Evolutionary conservation across 2,113 vertebrate species (phyloP), one percentile per base, ranked within the genome.

Genomic region (Apodemus speciosus): DNA sequence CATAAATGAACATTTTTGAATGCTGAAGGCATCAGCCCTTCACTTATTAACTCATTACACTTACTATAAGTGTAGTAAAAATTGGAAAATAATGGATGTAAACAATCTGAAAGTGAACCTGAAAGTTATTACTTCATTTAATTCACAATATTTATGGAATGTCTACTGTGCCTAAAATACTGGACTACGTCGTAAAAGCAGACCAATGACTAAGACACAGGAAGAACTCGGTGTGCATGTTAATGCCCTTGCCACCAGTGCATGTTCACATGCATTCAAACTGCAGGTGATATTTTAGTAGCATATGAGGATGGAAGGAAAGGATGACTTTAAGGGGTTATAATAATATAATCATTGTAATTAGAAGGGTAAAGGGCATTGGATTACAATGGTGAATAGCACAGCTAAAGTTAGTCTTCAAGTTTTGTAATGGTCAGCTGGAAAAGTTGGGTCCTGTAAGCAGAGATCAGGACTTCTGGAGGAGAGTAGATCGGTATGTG

Each of bases 81-180:
- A 64, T 3, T 93, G 6, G 90, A 91, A 93, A 93, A 75, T 64
- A 71, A 80, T 60, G 14, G 46, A 60, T 77, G 6, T 13, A 38
- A 85, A 85, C 23, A 38, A 9, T 40, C 16, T 20, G 27, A 60
- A 81, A 73, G n/a, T 62, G 9, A 51, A 13, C 64, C 43, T 88
- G 21, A 60, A 92, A 58, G 21, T 35, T 18, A 68, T 20, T 64
- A 21, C 20, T 86, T 91, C 30, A 35, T 43, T 93, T 91, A 38
- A 21, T 93, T 76, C 51, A 43, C 53, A 75, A 10, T 38, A 80
- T 87, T 73, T 88, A 25, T 86, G 32, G 60, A 80, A 53, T 72
- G 1, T 8, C 66, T 35, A 38, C 16, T 81, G 4, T 73, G 62
- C 68, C 46, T 46, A 13, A 94, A 58, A 85, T 80, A 32, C 21